Evolutionary conservation across 2,113 vertebrate genomes (phyloP).

Genomic region (Charina bottae): DNA sequence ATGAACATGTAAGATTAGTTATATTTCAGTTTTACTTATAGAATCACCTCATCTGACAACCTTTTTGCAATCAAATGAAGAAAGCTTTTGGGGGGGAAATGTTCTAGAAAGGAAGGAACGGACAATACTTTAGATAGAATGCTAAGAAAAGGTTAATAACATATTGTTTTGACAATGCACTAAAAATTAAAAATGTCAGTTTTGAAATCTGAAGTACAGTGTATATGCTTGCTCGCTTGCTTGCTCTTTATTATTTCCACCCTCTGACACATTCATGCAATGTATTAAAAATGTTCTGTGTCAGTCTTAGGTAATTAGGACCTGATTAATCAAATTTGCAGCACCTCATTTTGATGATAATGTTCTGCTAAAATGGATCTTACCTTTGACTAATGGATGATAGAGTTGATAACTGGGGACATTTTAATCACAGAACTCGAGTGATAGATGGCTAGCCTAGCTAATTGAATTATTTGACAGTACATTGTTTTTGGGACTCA

Average conservation of each 20-base stretch:
- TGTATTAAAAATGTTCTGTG: constrained; percentile 19
- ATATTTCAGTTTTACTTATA: background rate
- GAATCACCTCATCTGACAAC: background rate
- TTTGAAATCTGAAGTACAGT: constrained; percentile 10
- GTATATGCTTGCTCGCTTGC: background rate
- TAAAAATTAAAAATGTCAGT: constrained; percentile 16
- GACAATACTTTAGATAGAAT: background rate
- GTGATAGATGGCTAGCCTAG: constrained; percentile 62
- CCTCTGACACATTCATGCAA: constrained; percentile 17
- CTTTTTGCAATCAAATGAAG: background rate
- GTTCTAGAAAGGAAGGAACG: background rate
- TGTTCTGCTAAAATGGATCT: constrained; percentile 53
- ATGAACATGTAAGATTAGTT: background rate
- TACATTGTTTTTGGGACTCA: constrained; percentile 46
- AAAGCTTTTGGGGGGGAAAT: constrained; percentile 17
- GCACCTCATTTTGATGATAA: constrained; percentile 54
- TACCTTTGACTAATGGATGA: constrained; percentile 66
- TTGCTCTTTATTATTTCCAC: constrained; percentile 37
- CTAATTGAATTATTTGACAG: constrained; percentile 72
- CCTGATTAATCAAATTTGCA: constrained; percentile 66
- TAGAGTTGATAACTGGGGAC: constrained; percentile 62
- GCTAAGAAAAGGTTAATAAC: constrained; percentile 39
- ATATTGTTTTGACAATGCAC: constrained; percentile 9
- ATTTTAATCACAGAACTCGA: constrained; percentile 69
- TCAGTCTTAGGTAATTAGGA: constrained; percentile 59